phyloP scores from a whole-genome alignment of 1,140 invertebrate genomes.

The Temnothorax nylanderi region DNA sequence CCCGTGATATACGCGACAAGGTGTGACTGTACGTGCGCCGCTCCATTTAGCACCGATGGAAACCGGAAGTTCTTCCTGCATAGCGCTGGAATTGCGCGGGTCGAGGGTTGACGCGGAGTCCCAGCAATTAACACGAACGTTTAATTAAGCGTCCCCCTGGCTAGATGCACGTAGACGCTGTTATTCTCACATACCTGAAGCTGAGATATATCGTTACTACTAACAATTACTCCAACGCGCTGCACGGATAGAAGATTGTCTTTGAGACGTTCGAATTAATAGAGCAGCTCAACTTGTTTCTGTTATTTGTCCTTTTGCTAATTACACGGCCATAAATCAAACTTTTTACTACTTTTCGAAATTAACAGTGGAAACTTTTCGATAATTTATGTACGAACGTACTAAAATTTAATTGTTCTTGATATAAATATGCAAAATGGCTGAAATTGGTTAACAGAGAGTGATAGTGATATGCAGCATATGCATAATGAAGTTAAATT shows the following conservation, averaged over 20 bases:
- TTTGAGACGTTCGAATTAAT: slow-evolving; percentile 75
- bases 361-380: slow-evolving; percentile 46
- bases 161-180: slow-evolving; percentile 76
- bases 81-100: slow-evolving; percentile 64
- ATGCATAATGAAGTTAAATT: background rate
- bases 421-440: background rate
- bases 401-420: slow-evolving; percentile 4
- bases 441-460: background rate
- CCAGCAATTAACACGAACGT: slow-evolving; percentile 82
- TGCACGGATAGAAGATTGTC: slow-evolving; percentile 73
- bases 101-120: slow-evolving; percentile 79
- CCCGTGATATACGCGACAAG: slow-evolving; percentile 35
- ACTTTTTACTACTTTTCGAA: slow-evolving; percentile 30
- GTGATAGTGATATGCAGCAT: background rate
- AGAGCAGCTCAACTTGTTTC: slow-evolving; percentile 50
- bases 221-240: slow-evolving; percentile 79
- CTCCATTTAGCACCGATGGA: slow-evolving; percentile 69
- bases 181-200: slow-evolving; percentile 81
- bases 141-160: slow-evolving; percentile 81
- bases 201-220: slow-evolving; percentile 80
- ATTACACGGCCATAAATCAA: slow-evolving; percentile 32
- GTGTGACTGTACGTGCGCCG: slow-evolving; percentile 59
- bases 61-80: slow-evolving; percentile 72
- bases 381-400: background rate
- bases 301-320: slow-evolving; percentile 22